These are phyloP conservation scores for Lagopus leucura DNA, from an alignment of 2,113 vertebrate genomes.

Conservation along the genomic window DNA sequence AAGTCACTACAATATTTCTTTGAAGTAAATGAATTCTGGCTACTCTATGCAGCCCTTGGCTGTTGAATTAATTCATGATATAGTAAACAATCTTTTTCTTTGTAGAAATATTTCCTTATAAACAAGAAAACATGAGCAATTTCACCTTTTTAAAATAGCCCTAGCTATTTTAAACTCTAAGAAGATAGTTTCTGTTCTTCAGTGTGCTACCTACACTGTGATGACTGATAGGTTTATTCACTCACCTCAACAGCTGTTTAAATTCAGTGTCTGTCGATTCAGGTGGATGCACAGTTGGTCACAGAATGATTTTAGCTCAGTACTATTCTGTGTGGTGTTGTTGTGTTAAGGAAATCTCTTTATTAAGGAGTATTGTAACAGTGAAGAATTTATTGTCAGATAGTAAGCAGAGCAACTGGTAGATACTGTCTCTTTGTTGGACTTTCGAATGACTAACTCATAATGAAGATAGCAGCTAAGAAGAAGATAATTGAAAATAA, in stretches of 20 bases:
- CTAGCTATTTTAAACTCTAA: neutral
- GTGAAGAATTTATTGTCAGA: neutral
- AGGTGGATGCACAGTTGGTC: neutral
- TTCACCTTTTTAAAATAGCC: neutral
- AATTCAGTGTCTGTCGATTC: neutral
- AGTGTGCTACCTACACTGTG: neutral
- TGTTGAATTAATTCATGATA: neutral
- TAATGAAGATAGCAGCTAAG: neutral
- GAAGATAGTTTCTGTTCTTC: neutral
- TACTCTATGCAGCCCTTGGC: neutral
- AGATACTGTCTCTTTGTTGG: neutral
- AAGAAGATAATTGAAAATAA: conserved; percentile 23
- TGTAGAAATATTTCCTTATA: neutral
- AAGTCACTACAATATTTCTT: neutral
- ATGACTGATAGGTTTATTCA: neutral
- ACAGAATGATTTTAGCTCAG: neutral
- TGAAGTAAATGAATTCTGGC: neutral
- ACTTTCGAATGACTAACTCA: conserved; percentile 4
- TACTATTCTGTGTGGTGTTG: neutral
- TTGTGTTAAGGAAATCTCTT: neutral
- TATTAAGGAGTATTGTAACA: neutral
- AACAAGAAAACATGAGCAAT: neutral
- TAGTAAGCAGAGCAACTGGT: conserved; percentile 23
- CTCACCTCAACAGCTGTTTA: neutral
- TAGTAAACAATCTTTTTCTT: neutral